These are phyloP conservation scores for Laticauda colubrina DNA, from an alignment of 2,113 vertebrate genomes.

Conservation along the genomic window DNA sequence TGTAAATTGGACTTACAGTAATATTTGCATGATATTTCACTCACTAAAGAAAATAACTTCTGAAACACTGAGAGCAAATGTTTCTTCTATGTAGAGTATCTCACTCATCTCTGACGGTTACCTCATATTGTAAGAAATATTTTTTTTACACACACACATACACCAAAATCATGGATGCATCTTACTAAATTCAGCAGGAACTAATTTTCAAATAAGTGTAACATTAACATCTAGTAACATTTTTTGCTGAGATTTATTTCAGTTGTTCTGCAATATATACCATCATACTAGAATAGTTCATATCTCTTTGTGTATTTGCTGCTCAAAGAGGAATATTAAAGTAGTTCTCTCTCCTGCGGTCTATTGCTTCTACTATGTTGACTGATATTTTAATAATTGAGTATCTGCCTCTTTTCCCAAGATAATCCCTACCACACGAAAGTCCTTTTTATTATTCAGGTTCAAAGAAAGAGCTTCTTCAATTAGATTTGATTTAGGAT, in stretches of 20 bases:
- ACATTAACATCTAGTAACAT: rapidly evolving
- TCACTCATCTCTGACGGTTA: neutral
- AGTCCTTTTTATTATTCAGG: constrained; percentile 5
- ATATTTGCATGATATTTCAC: neutral
- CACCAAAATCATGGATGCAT: neutral
- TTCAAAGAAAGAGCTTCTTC: constrained; percentile 1
- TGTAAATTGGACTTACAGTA: neutral
- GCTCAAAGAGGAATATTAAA: constrained; percentile 24
- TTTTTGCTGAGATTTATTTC: neutral
- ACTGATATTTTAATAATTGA: constrained; percentile 18
- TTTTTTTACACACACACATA: neutral
- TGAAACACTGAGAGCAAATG: neutral
- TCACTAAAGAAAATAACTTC: neutral
- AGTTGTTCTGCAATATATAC: neutral
- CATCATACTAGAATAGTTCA: neutral
- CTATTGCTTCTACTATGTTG: neutral
- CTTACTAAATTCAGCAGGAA: neutral
- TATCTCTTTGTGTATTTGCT: constrained; percentile 1
- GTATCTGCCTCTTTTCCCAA: constrained; percentile 1
- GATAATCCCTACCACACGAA: neutral
- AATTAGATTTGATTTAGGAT: neutral
- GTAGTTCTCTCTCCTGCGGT: constrained; percentile 11
- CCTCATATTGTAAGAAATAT: neutral
- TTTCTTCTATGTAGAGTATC: neutral
- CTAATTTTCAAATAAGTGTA: neutral